A percentile compares a stretch with the other conserved stretches of the same genome.
phyloP scores from a whole-genome alignment of 2,888 invertebrate species.

The Lobophora halterata region DNA sequence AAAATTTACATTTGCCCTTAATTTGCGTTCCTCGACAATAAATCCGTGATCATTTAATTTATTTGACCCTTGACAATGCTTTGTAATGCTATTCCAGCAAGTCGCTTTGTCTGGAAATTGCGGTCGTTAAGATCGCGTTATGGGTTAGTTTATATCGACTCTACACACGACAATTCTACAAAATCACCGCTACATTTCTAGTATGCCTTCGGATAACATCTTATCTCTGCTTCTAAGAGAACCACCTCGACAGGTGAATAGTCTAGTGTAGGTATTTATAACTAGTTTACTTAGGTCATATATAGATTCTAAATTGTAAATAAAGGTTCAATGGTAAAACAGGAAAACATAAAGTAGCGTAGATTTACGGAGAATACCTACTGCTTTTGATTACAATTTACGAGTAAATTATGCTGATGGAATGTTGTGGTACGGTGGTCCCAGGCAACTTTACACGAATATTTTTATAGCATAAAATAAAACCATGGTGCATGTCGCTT shows the following conservation, averaged over 20 bases:
- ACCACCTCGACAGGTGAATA: no score
- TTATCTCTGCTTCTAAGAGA: not conserved
- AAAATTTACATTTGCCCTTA: slow-evolving; percentile 1
- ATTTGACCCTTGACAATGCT: slow-evolving; percentile 14
- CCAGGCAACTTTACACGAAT: not conserved
- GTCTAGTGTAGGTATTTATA: no score
- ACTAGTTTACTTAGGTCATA: no score
- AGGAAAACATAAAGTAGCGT: no score
- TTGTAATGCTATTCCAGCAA: slow-evolving; percentile 13
- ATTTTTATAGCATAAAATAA: slow-evolving; percentile 1
- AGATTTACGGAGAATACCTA: no score
- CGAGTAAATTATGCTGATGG: no score
- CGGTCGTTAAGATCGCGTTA: slow-evolving; percentile 23
- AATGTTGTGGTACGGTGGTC: no score
- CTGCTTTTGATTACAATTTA: no score
- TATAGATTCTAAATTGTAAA: no score
- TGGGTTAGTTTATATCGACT: slow-evolving; percentile 16
- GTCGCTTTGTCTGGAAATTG: slow-evolving; percentile 25
- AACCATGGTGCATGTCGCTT: slow-evolving; percentile 1
- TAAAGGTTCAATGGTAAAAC: no score
- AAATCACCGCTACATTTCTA: slow-evolving; percentile 15
- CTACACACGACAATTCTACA: slow-evolving; percentile 19
- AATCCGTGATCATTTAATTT: slow-evolving; percentile 17
- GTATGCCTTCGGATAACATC: slow-evolving; percentile 2
- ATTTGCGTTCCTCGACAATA: slow-evolving; percentile 3